Evolutionary conservation across 2,888 invertebrate species (phyloP).

Genomic region (Nymphalis c-album): DNA sequence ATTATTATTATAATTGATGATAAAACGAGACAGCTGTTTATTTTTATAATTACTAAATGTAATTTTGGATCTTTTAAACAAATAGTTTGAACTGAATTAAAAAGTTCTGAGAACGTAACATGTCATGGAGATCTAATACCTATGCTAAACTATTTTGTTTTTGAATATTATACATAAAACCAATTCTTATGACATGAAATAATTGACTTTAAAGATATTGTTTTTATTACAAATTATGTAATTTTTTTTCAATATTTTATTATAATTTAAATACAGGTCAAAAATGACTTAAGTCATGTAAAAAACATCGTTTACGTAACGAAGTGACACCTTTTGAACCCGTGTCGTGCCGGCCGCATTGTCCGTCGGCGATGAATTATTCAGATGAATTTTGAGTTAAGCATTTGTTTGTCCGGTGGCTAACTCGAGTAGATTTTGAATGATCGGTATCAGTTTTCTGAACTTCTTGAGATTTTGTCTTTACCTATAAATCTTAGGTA

Average conservation of each 20-base stretch:
- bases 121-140: too few relatives aligned
- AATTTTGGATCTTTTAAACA: too few relatives aligned
- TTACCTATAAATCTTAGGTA: neutral
- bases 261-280: too few relatives aligned
- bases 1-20: too few relatives aligned
- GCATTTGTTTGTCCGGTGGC: slow-evolving; percentile 28
- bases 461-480: slow-evolving; percentile 6
- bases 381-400: slow-evolving; percentile 57
- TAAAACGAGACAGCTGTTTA: too few relatives aligned
- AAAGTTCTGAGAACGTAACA: too few relatives aligned
- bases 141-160: too few relatives aligned
- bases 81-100: too few relatives aligned
- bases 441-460: neutral
- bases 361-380: slow-evolving; percentile 55
- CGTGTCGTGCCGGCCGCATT: slow-evolving; percentile 22
- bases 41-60: too few relatives aligned
- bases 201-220: neutral
- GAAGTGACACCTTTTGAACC: slow-evolving; percentile 33
- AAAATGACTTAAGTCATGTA: neutral
- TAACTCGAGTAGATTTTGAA: slow-evolving; percentile 5
- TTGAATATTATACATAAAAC: too few relatives aligned
- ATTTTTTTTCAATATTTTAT: neutral
- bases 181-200: too few relatives aligned
- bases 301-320: slow-evolving; percentile 1
- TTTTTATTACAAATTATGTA: neutral